phyloP scores from a whole-genome alignment of 1,140 invertebrate genomes.

The Apis florea region DNA sequence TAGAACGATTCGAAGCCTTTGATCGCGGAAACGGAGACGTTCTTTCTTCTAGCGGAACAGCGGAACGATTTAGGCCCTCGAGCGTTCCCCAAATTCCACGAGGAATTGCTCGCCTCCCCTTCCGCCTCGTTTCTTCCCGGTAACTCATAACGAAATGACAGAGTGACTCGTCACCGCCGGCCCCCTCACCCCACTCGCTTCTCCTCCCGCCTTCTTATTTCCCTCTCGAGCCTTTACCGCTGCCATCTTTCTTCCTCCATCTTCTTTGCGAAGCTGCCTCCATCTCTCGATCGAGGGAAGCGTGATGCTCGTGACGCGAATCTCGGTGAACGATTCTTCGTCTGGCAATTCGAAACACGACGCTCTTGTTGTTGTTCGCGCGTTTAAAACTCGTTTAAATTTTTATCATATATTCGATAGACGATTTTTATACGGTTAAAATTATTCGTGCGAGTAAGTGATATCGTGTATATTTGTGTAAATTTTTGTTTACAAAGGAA shows the following conservation, averaged over 20 bases:
- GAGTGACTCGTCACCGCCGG: conserved; percentile 40
- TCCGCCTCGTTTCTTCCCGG: conserved; percentile 50
- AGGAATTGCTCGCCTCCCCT: conserved; percentile 46
- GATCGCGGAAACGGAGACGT: conserved; percentile 41
- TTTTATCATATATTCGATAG: too few species aligned
- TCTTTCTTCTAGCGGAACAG: conserved; percentile 36
- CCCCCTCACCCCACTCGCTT: background rate
- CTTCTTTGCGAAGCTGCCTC: background rate
- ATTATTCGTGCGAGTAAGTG: too few species aligned
- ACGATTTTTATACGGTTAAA: too few species aligned
- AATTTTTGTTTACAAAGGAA: too few species aligned
- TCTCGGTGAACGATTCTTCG: too few species aligned
- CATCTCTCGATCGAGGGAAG: background rate
- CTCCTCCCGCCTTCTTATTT: background rate
- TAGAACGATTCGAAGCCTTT: conserved; percentile 30
- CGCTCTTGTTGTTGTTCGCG: too few species aligned
- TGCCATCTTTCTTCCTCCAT: background rate
- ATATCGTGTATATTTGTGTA: too few species aligned
- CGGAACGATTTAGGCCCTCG: conserved; percentile 43
- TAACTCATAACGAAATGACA: conserved; percentile 51
- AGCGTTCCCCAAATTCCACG: conserved; percentile 48
- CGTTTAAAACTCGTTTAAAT: too few species aligned
- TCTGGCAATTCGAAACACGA: too few species aligned
- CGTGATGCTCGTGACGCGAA: background rate
- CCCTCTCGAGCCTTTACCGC: background rate